These are phyloP conservation scores for Spheniscus humboldti DNA, from an alignment of 2,797 vertebrate genomes.

Conservation along the genomic window DNA sequence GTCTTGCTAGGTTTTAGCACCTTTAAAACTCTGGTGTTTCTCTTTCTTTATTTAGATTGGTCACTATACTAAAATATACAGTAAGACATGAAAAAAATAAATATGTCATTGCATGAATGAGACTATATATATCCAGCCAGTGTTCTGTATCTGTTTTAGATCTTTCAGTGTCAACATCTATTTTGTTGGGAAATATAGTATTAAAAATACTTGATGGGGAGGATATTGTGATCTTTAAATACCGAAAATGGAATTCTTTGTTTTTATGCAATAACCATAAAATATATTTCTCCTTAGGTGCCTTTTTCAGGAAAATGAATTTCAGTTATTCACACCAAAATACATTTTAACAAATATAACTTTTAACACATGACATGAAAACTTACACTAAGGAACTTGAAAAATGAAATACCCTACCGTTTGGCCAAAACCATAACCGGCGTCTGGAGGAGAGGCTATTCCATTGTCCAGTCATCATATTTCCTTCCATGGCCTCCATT, in stretches of 20 bases:
- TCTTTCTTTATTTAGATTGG: background rate
- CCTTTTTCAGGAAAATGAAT: background rate
- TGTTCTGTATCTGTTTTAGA: background rate
- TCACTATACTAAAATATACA: background rate
- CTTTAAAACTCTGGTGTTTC: background rate
- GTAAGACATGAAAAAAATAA: background rate
- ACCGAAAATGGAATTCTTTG: background rate
- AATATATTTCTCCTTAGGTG: background rate
- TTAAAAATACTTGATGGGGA: background rate
- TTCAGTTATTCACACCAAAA: background rate
- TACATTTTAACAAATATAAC: background rate
- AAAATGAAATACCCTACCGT: background rate
- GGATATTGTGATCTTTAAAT: background rate
- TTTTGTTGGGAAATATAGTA: background rate
- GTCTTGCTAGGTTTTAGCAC: background rate
- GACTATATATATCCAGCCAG: background rate
- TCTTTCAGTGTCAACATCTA: background rate
- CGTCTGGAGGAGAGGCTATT: background rate
- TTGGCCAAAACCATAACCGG: background rate
- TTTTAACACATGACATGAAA: background rate
- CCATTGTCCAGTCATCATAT: background rate
- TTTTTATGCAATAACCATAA: background rate
- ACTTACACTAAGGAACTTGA: background rate
- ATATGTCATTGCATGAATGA: background rate
- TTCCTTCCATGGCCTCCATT: background rate